Evolutionary conservation across 2,888 invertebrate species (phyloP).

Genomic region (Harpalus rubripes): DNA sequence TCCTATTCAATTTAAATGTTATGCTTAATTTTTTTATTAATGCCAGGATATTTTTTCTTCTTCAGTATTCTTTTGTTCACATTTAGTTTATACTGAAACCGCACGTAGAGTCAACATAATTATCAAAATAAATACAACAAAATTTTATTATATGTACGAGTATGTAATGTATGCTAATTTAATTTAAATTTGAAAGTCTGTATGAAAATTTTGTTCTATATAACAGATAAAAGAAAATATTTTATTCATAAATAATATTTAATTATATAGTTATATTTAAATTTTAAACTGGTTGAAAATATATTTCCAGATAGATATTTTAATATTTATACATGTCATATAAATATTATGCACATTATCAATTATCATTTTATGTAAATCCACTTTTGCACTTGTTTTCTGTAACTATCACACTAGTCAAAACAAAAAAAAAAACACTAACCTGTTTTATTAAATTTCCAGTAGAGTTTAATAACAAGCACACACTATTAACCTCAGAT

Average conservation of each 20-base stretch:
- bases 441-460: neutral
- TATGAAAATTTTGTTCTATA: neutral
- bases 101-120: too few species aligned
- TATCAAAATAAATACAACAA: too few species aligned
- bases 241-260: conserved; percentile 1
- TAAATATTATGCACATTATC: too few species aligned
- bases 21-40: too few species aligned
- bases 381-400: neutral
- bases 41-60: too few species aligned
- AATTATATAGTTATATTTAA: neutral
- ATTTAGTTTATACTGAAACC: too few species aligned
- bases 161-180: neutral
- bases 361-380: neutral
- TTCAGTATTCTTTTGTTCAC: too few species aligned
- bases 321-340: too few species aligned
- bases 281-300: too few species aligned
- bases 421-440: neutral
- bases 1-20: too few species aligned
- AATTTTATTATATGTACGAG: neutral
- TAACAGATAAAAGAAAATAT: neutral
- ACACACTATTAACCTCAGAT: neutral
- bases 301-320: too few species aligned
- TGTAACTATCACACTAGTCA: too few species aligned
- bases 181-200: neutral
- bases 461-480: conserved; percentile 4